Conservation (phyloP, 2,888 invertebrate species). For the Rhagonycha fulva region DNA sequence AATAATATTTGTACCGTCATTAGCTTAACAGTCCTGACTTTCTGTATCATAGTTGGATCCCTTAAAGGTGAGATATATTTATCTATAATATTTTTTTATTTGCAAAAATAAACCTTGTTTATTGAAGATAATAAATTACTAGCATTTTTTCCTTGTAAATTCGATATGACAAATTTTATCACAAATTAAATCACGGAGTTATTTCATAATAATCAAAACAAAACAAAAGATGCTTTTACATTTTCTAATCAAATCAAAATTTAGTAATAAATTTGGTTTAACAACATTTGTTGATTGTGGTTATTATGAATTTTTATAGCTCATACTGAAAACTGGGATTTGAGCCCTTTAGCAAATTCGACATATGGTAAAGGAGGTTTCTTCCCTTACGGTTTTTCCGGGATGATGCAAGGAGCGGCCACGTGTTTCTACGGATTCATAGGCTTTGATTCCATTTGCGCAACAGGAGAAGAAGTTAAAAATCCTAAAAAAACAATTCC, state of each 20-base stretch:
- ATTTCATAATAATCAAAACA: too few species aligned
- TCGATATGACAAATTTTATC: too few species aligned
- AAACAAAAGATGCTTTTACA: too few species aligned
- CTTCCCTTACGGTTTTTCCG: not conserved
- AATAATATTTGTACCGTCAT: constrained; percentile 87
- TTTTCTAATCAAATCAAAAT: too few species aligned
- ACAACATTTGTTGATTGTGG: too few species aligned
- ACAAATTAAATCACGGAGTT: too few species aligned
- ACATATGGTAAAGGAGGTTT: not conserved
- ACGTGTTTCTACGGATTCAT: not conserved
- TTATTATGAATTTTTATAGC: not conserved
- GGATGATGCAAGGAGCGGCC: not conserved
- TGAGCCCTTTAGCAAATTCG: not conserved
- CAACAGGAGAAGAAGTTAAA: not conserved
- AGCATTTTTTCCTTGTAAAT: too few species aligned
- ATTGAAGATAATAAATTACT: too few species aligned
- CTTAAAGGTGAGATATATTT: constrained; percentile 67
- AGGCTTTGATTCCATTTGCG: not conserved
- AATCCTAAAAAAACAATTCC: not conserved
- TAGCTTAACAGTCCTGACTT: constrained; percentile 80
- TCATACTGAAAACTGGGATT: not conserved
- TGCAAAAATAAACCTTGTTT: too few species aligned
- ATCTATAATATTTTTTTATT: too few species aligned
- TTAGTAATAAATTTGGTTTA: too few species aligned
- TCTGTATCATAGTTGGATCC: constrained; percentile 80